Evolutionary conservation across 2,113 vertebrate genomes (phyloP).

Genomic region (Scytalopus superciliaris): DNA sequence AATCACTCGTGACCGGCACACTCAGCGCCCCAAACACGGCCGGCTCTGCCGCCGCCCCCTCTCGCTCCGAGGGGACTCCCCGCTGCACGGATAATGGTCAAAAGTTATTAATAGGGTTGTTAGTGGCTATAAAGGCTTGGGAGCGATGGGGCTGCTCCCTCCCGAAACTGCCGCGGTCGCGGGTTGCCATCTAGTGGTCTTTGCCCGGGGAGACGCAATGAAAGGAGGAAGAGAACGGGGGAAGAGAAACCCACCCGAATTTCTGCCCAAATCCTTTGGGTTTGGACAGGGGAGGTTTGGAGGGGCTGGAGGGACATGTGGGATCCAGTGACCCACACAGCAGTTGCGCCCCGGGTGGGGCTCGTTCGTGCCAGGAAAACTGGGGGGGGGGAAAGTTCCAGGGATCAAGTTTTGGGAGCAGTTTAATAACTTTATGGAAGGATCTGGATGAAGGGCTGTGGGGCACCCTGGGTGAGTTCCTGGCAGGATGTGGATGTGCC

Average conservation of each 20-base stretch:
- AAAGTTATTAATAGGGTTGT: accelerated
- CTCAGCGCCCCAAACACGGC: background rate
- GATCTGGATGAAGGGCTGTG: accelerated
- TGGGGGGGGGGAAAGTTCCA: background rate
- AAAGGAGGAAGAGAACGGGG: background rate
- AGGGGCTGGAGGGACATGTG: background rate
- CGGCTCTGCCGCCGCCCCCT: background rate
- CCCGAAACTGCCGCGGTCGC: background rate
- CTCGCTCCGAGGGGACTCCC: too few relatives aligned
- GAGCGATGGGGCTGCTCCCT: background rate
- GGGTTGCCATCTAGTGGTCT: background rate
- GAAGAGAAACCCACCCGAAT: background rate
- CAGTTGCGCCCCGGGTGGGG: background rate
- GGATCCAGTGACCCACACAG: background rate
- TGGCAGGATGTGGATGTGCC: background rate
- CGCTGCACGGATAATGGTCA: too few relatives aligned
- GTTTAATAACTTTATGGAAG: background rate
- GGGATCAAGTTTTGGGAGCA: background rate
- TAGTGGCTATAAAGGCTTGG: accelerated
- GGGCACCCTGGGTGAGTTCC: background rate
- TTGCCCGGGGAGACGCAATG: background rate
- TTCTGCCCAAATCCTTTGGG: background rate
- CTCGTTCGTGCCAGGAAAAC: background rate
- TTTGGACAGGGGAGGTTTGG: background rate
- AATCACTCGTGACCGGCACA: background rate